Percentiles rank a stretch among this genome's conserved stretches.
Conservation (phyloP, 2,888 invertebrate genomes). For the Globia sparganii region DNA sequence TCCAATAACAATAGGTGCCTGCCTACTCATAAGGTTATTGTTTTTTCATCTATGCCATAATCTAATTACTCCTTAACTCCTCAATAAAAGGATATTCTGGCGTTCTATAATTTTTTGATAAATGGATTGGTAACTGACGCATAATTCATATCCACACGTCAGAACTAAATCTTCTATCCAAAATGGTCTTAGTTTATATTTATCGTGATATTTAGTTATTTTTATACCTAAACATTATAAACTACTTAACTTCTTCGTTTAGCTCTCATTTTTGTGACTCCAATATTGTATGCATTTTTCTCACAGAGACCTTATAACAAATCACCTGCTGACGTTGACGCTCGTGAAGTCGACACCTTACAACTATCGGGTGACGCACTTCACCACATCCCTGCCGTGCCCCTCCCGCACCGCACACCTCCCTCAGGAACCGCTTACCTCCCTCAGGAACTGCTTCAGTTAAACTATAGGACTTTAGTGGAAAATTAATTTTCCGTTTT, state of each 20-base stretch:
- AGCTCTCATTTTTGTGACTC: not conserved
- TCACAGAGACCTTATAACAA: not conserved
- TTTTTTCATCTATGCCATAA: not conserved
- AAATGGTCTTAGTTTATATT: slow-evolving; percentile 2
- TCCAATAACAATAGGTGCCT: not conserved
- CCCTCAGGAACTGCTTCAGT: not conserved
- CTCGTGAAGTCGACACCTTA: not conserved
- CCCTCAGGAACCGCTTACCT: not conserved
- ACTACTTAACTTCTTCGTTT: not conserved
- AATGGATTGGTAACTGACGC: not conserved
- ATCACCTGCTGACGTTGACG: not conserved
- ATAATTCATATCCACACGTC: not conserved
- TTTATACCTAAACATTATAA: not conserved
- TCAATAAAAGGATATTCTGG: not conserved
- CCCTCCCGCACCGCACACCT: not conserved
- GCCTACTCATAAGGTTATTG: not conserved
- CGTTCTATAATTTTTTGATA: not conserved
- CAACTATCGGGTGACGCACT: not conserved
- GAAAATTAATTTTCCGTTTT: no score
- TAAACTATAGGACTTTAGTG: not conserved
- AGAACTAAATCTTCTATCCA: not conserved
- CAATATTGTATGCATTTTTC: not conserved
- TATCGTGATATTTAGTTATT: not conserved
- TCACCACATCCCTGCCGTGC: not conserved
- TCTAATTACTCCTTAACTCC: not conserved